Percentiles rank a stretch among this genome's conserved stretches.
These are phyloP conservation scores for Proterorhinus semilunaris DNA, from an alignment of 2,113 vertebrate species.

Conservation along the genomic window DNA sequence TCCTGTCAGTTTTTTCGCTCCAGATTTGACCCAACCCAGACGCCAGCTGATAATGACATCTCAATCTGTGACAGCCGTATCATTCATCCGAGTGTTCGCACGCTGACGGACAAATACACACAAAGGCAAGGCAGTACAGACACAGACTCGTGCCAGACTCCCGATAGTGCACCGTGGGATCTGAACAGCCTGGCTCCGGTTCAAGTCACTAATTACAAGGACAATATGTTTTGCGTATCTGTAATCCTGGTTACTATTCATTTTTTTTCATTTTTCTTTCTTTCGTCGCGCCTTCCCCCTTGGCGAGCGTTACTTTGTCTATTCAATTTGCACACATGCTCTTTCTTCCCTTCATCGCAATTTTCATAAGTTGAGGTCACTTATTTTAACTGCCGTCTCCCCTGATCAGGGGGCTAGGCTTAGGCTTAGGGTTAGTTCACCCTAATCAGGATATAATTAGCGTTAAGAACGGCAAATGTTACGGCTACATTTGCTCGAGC, in stretches of 20 bases:
- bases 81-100: conserved; percentile 51
- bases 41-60: conserved; percentile 67
- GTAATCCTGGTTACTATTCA: background rate
- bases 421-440: too few relatives aligned
- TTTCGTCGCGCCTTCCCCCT: too few relatives aligned
- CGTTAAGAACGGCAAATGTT: too few relatives aligned
- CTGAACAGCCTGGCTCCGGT: background rate
- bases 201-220: background rate
- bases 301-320: too few relatives aligned
- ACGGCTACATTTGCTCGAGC: background rate
- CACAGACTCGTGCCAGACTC: background rate
- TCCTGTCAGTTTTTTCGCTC: conserved; percentile 51
- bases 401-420: too few relatives aligned
- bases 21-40: conserved; percentile 54
- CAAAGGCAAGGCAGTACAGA: background rate
- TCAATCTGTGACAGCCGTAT: conserved; percentile 65
- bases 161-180: background rate
- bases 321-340: too few relatives aligned
- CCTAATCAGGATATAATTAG: too few relatives aligned
- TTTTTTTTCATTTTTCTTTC: too few relatives aligned
- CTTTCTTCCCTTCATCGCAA: too few relatives aligned
- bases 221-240: background rate
- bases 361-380: too few relatives aligned
- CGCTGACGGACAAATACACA: conserved; percentile 8
- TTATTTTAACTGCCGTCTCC: too few relatives aligned